Evolutionary conservation across 2,797 vertebrate species (phyloP), one percentile per base, ranked within the genome.

Genomic region (Caiman crocodilus): DNA sequence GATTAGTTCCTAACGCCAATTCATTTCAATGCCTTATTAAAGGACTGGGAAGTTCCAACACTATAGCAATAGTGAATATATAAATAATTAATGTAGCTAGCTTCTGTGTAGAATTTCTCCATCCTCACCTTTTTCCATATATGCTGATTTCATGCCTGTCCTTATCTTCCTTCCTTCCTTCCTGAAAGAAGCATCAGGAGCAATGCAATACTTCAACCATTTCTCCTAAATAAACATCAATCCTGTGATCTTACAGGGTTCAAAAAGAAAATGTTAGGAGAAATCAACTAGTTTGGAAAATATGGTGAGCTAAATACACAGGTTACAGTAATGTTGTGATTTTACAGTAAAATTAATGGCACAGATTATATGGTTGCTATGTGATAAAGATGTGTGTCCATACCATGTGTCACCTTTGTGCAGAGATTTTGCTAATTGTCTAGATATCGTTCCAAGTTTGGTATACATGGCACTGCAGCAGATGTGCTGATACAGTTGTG

Each of bases 391-490:
- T 16, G 50, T 28, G 16, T 57, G 2, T 35, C 25, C 0, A 1
- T 11, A 89, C 69, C 59, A 2, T 0, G 3, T 67, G 58, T 26
- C 73, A n/a, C 2, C 75, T 77, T 58, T 32, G 86, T 82, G 2
- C 15, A 55, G 89, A 84, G 75, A 76, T 18, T 81, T 42, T 26
- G 55, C 55, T 69, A 90, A 88, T 84, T 0, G 0, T 1, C 65
- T 9, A 83, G 9, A 28, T 42, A 64, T 1, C 84, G 26, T 23
- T 35, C 21, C 50, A 3, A 50, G 4, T 1, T 2, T 63, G 9
- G 80, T n/a, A 58, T 3, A 16, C 1, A 14, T 0, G 0, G 0
- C 60, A 21, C n/a, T 50, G 42, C 59, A 89, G 2, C 30, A 50
- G 12, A 55, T 35, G 3, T 0, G 5, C 42, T 50, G 42, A 64